Base-by-base conservation (phyloP, 2,113 vertebrate species). In the Alosa alosa region DNA sequence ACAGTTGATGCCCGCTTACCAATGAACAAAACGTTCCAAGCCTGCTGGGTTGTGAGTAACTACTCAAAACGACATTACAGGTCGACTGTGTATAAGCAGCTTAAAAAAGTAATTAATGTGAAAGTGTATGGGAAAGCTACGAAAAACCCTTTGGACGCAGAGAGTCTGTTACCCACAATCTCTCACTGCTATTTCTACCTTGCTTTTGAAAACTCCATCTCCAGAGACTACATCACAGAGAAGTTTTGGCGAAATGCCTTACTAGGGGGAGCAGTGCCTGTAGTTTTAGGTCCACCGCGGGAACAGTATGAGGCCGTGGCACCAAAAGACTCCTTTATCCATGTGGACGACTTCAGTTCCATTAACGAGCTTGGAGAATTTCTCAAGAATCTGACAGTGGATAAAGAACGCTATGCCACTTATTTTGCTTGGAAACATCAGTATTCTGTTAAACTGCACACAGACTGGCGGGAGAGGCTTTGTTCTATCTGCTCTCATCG, bases 151-250 rank as follows among this genome's bases (percentile, higher is more conserved):
- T 94, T 99, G 20, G 85, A 91, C 0, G 45, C 91, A 0, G 0
- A 17, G 4, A 94, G 89, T 3, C 95, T 99, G 52, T 86, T 98
- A 75, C 91, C 95, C 18, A 95, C 94, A 0, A 92, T 97, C 18
- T 96, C 96, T 46, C 93, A 1, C 0, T 99, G 98, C 90, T 96
- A 93, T 91, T 99, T 99, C 91, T 99, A 99, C 85, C 93, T 99
- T 82, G 95, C 98, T n/a, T 97, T 99, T 0, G 98, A 99, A 92
- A 99, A 99, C 91, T 94, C 97, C 0, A 39, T 94, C 49, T 90
- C 95, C 90, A 94, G 82, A 4, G 97, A 99, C 91, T 99, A 99
- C 78, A 97, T 99, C 92, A 99, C 98, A 0, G 98, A 99, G 90
- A 99, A 99, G 91, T 93, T 99, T 41, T 99, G 98, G 98, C 90